Base-by-base conservation (phyloP, 2,113 vertebrate genomes). In the Salvelinus sp. region DNA sequence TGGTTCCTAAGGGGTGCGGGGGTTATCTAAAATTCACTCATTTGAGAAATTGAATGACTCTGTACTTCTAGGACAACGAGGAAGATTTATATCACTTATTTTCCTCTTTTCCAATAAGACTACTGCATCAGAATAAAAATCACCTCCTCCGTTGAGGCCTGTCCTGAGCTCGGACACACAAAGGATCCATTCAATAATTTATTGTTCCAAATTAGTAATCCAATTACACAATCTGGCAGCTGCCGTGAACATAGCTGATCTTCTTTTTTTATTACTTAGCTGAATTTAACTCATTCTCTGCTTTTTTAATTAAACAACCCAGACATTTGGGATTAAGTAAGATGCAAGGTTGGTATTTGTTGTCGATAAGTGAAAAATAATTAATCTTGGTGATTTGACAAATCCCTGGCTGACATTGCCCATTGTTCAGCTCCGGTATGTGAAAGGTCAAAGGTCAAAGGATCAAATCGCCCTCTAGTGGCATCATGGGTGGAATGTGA, bases 201-300 rank as follows among this genome's bases (percentile, higher is more conserved):
- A 62, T 86, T 79, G 69, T 88, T 73, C 76, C 76, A 54, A 79
- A 82, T 93, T 91, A 89, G 86, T 90, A 88, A 87, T 90, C 79
- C 84, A 88, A 85, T 87, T 82, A 88, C 9, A 64, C 76, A 78
- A 80, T 79, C 83, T 80, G 77, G 87, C 86, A 85, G 73, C 79
- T 86, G 85, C 82, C 84, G 76, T 72, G 4, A 16, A 86, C 62
- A 33, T 25, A 58, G 79, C 78, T 85, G 86, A 90, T 86, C 30
- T 9, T 38, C 0, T 54, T 74, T 87, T 82, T 83, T 86, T 87
- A 89, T 88, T 77, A 74, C 74, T 79, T 88, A 23, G 81, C 82
- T 66, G 73, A 70, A 75, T 79, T 85, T 87, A 69, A 63, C 79
- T 75, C 78, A 65, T 76, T 79, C 85, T 79, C 84, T 86, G 87